phyloP scores from a whole-genome alignment of 2,888 invertebrate genomes.

The Heliconius sara region DNA sequence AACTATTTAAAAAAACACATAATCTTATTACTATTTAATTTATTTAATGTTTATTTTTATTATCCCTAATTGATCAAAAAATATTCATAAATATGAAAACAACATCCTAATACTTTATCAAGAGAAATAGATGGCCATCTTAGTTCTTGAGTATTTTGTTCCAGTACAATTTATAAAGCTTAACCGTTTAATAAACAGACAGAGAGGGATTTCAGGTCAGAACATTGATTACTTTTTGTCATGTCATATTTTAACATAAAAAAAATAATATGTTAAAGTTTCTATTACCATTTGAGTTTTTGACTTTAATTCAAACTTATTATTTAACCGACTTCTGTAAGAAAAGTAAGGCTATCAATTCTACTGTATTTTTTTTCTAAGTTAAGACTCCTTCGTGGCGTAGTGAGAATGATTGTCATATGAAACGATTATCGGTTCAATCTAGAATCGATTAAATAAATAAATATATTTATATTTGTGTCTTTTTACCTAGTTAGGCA shows the following conservation, averaged over 20 bases:
- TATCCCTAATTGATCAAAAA: neutral
- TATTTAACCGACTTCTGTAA: neutral
- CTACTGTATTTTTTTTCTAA: no score
- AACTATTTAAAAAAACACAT: no score
- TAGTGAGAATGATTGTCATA: neutral
- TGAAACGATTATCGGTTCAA: neutral
- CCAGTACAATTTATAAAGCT: conserved; percentile 7
- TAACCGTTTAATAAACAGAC: neutral
- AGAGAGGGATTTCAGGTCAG: neutral
- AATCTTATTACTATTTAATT: no score
- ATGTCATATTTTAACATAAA: neutral
- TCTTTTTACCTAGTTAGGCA: neutral
- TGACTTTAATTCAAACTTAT: neutral
- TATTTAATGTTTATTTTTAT: neutral
- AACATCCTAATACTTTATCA: neutral
- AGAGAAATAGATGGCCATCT: neutral
- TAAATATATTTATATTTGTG: neutral
- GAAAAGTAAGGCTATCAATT: no score
- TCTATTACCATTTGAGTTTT: neutral
- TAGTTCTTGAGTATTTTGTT: neutral
- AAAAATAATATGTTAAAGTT: neutral
- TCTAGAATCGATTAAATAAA: neutral
- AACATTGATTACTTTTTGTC: conserved; percentile 4
- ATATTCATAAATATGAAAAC: neutral
- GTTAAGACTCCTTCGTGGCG: neutral